Base-by-base conservation (phyloP, 2,113 vertebrate genomes). In the Cololabis saira region DNA sequence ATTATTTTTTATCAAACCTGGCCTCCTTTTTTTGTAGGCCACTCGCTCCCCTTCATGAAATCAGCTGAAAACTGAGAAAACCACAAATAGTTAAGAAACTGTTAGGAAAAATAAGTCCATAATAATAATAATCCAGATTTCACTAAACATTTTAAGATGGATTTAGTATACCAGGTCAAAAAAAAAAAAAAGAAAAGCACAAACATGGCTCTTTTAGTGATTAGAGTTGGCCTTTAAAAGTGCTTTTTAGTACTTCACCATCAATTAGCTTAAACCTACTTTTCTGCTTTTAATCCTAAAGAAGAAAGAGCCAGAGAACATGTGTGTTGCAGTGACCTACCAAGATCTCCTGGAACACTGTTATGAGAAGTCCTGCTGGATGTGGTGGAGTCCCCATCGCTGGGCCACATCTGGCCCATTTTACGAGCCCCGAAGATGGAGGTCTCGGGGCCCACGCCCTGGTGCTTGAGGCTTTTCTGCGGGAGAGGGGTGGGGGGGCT, bases 401-500 rank as follows among this genome's bases (percentile, higher is more conserved):
- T 90, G 92, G 95, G 94, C 96, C 98, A 98, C 76, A 95, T 94
- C 86, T 95, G 96, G 19, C 94, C 95, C 0, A 92, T 92, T 87
- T 95, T 97, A 1, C 95, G 90, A 3, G 94, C 93, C 0, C 95
- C 95, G 10, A 94, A 91, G 42, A 95, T 92, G 62, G 95, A 92
- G 21, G 94, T 94, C 78, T 96, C 96, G 0, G 95, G 93, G 61
- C 94, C 92, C 2, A 93, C 83, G 17, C 93, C 93, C 78, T 94
- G 94, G 84, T 95, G 95, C 60, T 94, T 90, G 80, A 94, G 95
- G 17, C 94, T 89, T 51, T 95, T 96, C 17, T 96, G 96, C 12
- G 95, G 94, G 91, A 98, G 95, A 0, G 96, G 96, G 0, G 96
- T 98, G 0, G 98, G 97, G 0, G 97, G 98, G 61, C 97, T 98